A percentile compares a stretch with the other conserved stretches of the same genome.
phyloP scores from a whole-genome alignment of 2,888 invertebrate genomes.

The Eilema griseolum region DNA sequence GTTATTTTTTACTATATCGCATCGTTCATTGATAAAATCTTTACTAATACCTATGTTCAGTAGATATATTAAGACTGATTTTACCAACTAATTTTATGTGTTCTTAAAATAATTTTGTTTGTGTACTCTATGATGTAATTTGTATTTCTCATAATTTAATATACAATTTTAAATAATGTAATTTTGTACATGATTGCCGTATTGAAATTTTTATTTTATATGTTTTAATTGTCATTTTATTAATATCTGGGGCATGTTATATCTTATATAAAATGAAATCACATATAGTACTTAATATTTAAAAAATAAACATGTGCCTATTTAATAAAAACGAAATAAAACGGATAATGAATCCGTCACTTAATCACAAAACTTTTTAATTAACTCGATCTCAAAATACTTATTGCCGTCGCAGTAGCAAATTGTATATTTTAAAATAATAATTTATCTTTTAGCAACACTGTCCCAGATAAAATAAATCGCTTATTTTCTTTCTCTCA shows the following conservation, averaged over 20 bases:
- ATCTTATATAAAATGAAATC: conserved; percentile 25
- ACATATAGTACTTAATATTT: conserved; percentile 36
- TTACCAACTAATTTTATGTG: conserved; percentile 59
- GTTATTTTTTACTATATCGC: conserved; percentile 50
- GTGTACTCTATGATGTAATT: conserved; percentile 51
- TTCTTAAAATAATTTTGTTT: conserved; percentile 61
- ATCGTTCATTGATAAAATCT: conserved; percentile 55
- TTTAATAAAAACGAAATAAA: conserved; percentile 32
- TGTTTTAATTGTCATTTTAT: conserved; percentile 13
- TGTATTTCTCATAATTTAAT: conserved; percentile 39
- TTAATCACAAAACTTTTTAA: conserved; percentile 52
- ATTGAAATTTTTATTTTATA: conserved; percentile 36
- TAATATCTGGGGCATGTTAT: conserved; percentile 37
- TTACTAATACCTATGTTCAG: conserved; percentile 45
- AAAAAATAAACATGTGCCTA: conserved; percentile 25
- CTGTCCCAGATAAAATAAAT: conserved; percentile 38
- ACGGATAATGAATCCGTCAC: conserved; percentile 45
- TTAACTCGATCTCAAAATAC: conserved; percentile 46
- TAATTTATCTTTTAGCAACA: conserved; percentile 41
- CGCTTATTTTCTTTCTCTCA: conserved; percentile 43
- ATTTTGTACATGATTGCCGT: conserved; percentile 40
- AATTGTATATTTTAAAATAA: conserved; percentile 26
- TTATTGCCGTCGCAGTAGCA: conserved; percentile 26
- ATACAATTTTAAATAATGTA: conserved; percentile 27
- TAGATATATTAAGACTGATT: conserved; percentile 76